Percentiles rank a stretch among this genome's conserved stretches.
Conservation (phyloP, 2,113 vertebrate species). For the Actinemys pallida region DNA sequence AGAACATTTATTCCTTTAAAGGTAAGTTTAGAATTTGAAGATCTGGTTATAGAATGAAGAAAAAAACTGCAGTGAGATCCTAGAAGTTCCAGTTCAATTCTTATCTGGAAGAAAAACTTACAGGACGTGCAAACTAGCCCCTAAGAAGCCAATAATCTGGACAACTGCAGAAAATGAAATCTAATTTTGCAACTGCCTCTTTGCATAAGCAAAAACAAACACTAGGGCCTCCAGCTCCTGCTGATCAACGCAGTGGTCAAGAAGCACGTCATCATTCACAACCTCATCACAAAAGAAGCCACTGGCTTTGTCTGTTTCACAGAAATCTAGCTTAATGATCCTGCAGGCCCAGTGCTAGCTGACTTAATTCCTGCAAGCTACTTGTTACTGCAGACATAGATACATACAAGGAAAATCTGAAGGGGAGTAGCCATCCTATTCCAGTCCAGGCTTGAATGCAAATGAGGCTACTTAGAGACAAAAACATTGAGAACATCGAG, state of each 20-base stretch:
- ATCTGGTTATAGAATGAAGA: neutral
- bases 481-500: neutral
- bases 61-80: neutral
- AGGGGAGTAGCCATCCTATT: neutral
- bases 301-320: neutral
- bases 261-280: neutral
- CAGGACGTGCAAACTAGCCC: neutral
- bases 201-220: neutral
- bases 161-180: neutral
- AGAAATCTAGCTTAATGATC: neutral
- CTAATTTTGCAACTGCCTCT: neutral
- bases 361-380: neutral
- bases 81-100: neutral
- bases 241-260: neutral
- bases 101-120: neutral
- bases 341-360: neutral
- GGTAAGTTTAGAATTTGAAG: neutral
- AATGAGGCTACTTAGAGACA: neutral
- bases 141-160: neutral
- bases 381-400: neutral
- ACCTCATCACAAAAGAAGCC: neutral
- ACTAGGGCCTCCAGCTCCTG: neutral
- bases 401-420: neutral
- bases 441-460: neutral
- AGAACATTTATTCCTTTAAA: neutral